Evolutionary conservation across 1,140 invertebrate genomes (phyloP).

Genomic region (Drosophila orena): DNA sequence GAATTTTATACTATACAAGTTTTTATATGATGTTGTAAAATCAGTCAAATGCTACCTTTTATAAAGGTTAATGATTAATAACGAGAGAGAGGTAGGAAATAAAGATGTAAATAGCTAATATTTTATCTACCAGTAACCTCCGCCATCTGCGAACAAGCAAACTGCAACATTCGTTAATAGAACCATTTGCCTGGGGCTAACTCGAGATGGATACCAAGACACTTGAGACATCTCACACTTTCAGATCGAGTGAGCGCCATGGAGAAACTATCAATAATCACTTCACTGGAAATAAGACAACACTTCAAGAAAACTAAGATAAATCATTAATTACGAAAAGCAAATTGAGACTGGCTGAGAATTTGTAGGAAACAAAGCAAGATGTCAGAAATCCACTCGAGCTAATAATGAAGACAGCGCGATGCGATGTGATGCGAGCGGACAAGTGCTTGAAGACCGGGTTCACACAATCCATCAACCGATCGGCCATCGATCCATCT

Average conservation of each 20-base stretch:
- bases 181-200: conserved; percentile 25
- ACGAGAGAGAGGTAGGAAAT: neutral
- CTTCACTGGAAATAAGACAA: conserved; percentile 75
- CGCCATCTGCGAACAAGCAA: conserved; percentile 20
- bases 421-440: conserved; percentile 23
- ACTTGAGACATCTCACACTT: conserved; percentile 50
- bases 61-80: neutral
- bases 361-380: conserved; percentile 67
- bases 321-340: conserved; percentile 74
- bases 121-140: conserved; percentile 12
- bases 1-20: too few relatives aligned
- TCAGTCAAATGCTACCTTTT: neutral
- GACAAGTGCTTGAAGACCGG: conserved; percentile 63
- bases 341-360: conserved; percentile 63
- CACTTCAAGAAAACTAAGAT: conserved; percentile 65
- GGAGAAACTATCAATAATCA: conserved; percentile 70
- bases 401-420: conserved; percentile 56
- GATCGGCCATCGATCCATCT: conserved; percentile 74
- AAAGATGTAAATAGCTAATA: conserved; percentile 13
- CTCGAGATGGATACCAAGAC: conserved; percentile 21
- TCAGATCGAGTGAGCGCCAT: conserved; percentile 30
- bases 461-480: conserved; percentile 80
- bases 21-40: too few relatives aligned
- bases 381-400: conserved; percentile 79
- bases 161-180: conserved; percentile 16